phyloP scores from a whole-genome alignment of 1,140 invertebrate genomes.

The Cydia fagiglandana region DNA sequence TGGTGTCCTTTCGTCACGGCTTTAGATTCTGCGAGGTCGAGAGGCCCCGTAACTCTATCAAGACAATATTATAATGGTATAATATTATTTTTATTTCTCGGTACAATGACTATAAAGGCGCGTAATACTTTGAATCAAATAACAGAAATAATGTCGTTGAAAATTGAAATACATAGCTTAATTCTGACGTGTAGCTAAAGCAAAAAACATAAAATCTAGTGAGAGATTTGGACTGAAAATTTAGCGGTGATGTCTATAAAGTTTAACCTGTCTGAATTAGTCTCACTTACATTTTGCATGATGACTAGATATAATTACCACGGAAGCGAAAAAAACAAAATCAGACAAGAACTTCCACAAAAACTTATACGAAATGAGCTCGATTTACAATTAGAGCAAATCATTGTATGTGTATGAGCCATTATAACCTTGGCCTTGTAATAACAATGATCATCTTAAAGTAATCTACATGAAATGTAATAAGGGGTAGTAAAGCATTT shows the following conservation, averaged over 20 bases:
- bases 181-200: not conserved
- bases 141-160: not conserved
- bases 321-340: constrained; percentile 24
- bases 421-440: constrained; percentile 51
- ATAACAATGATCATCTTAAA: constrained; percentile 42
- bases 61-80: constrained; percentile 31
- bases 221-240: not conserved
- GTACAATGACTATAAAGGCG: not conserved
- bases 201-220: not conserved
- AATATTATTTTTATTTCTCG: not conserved
- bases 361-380: constrained; percentile 49
- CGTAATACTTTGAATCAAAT: constrained; percentile 1
- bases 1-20: constrained; percentile 49
- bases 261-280: not conserved
- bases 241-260: not conserved
- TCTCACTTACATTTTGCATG: constrained; percentile 2
- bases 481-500: constrained; percentile 15
- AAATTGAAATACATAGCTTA: not conserved
- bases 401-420: constrained; percentile 57
- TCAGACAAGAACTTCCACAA: constrained; percentile 36
- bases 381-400: constrained; percentile 61
- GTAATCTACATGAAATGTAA: constrained; percentile 47
- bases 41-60: constrained; percentile 44
- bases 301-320: constrained; percentile 29
- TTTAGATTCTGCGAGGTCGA: constrained; percentile 46